Conservation (phyloP, 1,140 invertebrate genomes). For the Muscidifurax raptorellus region DNA sequence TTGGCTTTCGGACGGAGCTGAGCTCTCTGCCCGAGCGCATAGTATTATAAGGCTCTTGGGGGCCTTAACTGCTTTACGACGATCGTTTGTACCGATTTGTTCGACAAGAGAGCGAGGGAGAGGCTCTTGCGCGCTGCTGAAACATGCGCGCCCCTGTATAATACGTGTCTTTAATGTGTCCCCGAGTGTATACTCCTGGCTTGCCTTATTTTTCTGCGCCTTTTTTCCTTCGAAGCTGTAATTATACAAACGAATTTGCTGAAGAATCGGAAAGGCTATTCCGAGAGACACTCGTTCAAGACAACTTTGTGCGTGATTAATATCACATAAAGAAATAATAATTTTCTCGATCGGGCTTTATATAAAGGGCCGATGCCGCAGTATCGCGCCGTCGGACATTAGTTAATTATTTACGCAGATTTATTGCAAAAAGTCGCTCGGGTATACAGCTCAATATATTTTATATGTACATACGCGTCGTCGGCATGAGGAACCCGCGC, state of each 20-base stretch:
- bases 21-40: constrained; percentile 54
- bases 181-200: neutral
- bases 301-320: too few species aligned
- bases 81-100: constrained; percentile 77
- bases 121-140: constrained; percentile 32
- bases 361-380: neutral
- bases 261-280: too few species aligned
- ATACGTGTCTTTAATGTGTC: neutral
- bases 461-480: constrained; percentile 19
- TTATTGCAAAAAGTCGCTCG: constrained; percentile 23
- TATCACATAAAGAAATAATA: neutral
- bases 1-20: constrained; percentile 63
- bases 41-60: constrained; percentile 64
- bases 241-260: too few species aligned
- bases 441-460: neutral
- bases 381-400: constrained; percentile 31
- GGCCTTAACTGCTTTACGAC: constrained; percentile 75
- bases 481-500: constrained; percentile 34
- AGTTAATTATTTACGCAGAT: constrained; percentile 49
- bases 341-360: constrained; percentile 27
- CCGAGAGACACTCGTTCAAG: too few species aligned
- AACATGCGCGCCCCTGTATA: neutral
- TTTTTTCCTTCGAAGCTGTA: too few species aligned
- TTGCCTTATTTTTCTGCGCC: too few species aligned
- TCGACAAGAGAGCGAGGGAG: constrained; percentile 67